These are phyloP conservation scores for Drosophila anomalipes DNA, from an alignment of 2,888 invertebrate genomes.

Conservation along the genomic window DNA sequence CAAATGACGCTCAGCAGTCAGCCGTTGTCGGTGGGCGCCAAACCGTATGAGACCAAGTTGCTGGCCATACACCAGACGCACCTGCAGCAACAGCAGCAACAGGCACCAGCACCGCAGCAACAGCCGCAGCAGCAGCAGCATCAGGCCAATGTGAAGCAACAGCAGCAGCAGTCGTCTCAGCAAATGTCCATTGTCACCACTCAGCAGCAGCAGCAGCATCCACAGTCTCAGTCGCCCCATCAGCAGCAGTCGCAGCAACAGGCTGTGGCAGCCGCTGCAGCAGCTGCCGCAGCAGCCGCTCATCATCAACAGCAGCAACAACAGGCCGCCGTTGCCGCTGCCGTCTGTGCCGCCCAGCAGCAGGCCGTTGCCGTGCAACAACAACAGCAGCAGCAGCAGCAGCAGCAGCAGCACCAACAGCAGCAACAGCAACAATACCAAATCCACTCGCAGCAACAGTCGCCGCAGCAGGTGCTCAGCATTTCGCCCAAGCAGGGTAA, in stretches of 20 bases:
- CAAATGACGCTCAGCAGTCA: conserved; percentile 86
- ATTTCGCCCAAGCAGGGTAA: conserved; percentile 85
- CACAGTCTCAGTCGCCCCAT: conserved; percentile 80
- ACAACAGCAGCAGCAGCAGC: conserved; percentile 81
- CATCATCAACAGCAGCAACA: conserved; percentile 82
- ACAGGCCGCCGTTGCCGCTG: conserved; percentile 77
- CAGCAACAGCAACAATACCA: conserved; percentile 84
- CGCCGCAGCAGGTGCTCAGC: conserved; percentile 85
- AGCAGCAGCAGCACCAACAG: conserved; percentile 73
- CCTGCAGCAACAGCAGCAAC: conserved; percentile 83
- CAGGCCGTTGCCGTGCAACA: conserved; percentile 83
- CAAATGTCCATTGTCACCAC: conserved; percentile 79
- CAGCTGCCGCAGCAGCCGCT: conserved; percentile 79
- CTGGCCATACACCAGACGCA: conserved; percentile 86
- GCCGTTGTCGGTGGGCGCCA: conserved; percentile 84
- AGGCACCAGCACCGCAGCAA: conserved; percentile 69
- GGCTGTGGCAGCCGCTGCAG: conserved; percentile 78
- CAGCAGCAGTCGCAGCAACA: conserved; percentile 79
- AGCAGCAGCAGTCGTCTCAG: conserved; percentile 79
- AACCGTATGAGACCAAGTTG: conserved; percentile 85
- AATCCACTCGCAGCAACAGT: conserved; percentile 85
- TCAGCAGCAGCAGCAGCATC: conserved; percentile 80
- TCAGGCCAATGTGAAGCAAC: conserved; percentile 70
- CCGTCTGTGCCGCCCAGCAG: conserved; percentile 82
- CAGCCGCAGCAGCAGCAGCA: conserved; percentile 77